Percentiles rank a stretch among this genome's conserved stretches.
phyloP scores from a whole-genome alignment of 2,888 invertebrate species.

The Teleiodes luculella region DNA sequence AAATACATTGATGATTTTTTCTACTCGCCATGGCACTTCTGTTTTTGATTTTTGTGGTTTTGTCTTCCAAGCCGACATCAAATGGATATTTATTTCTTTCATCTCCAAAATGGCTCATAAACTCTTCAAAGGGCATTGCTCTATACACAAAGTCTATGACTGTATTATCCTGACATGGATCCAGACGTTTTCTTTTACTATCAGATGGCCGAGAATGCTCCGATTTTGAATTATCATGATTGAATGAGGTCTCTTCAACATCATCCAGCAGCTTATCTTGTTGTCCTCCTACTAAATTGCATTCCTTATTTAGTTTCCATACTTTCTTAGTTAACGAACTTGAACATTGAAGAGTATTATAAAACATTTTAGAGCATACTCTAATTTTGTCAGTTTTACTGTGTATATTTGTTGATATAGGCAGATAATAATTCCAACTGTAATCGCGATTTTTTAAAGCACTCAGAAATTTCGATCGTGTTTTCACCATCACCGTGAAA shows the following conservation, averaged over 20 bases:
- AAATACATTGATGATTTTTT: not conserved
- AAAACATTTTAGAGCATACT: not conserved
- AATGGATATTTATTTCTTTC: not conserved
- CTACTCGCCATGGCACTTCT: not conserved
- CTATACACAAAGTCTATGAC: conserved; percentile 3
- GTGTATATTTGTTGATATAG: not conserved
- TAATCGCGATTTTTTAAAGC: not conserved
- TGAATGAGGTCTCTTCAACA: too few relatives aligned
- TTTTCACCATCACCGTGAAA: not conserved
- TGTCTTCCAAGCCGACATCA: not conserved
- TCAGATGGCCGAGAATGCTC: too few relatives aligned
- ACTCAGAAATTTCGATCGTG: not conserved
- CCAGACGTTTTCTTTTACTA: not conserved
- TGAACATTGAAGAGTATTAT: too few relatives aligned
- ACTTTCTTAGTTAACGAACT: too few relatives aligned
- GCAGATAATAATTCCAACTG: not conserved
- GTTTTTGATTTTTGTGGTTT: not conserved
- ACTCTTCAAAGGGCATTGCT: conserved; percentile 5
- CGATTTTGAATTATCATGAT: too few relatives aligned
- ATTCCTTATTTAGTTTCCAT: too few relatives aligned
- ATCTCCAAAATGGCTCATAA: not conserved
- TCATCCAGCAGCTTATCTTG: too few relatives aligned
- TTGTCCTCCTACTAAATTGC: too few relatives aligned
- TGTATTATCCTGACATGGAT: not conserved
- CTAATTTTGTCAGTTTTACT: not conserved